Evolutionary conservation across 2,888 invertebrate genomes (phyloP).

Genomic region (Abrostola triplasia): DNA sequence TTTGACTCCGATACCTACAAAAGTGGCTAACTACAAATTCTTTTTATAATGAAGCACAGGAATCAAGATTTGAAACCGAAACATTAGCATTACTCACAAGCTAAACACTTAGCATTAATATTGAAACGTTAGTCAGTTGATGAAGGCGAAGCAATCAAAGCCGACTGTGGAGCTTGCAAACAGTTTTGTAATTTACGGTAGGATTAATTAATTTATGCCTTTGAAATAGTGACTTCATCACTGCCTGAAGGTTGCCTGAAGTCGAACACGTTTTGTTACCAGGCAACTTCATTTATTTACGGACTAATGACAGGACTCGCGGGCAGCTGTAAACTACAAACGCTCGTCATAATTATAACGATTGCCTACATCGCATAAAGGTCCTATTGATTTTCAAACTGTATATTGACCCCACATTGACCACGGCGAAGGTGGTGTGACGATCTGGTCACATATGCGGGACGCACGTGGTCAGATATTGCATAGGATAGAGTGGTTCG

Average conservation of each 20-base stretch:
- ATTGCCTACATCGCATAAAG: constrained; percentile 13
- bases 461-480: too few species aligned
- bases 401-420: too few species aligned
- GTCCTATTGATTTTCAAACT: constrained; percentile 10
- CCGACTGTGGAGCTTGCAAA: constrained; percentile 4
- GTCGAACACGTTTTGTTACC: constrained; percentile 16
- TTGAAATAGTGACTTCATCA: constrained; percentile 18
- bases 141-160: constrained; percentile 15
- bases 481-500: too few species aligned
- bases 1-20: constrained; percentile 13
- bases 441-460: too few species aligned
- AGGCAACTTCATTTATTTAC: constrained; percentile 15
- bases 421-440: too few species aligned
- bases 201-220: constrained; percentile 15
- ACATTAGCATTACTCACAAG: constrained; percentile 2
- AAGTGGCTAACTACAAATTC: constrained; percentile 12
- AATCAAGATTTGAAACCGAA: neutral
- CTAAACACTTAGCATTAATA: constrained; percentile 5
- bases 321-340: constrained; percentile 1
- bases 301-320: constrained; percentile 4
- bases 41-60: neutral
- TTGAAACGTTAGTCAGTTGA: constrained; percentile 13
- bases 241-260: constrained; percentile 13
- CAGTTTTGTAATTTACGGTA: constrained; percentile 13
- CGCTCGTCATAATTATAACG: constrained; percentile 12